Percentiles rank a stretch among this genome's conserved stretches.
Conservation (phyloP, 2,888 invertebrate genomes). For the Sminthurides aquaticus region DNA sequence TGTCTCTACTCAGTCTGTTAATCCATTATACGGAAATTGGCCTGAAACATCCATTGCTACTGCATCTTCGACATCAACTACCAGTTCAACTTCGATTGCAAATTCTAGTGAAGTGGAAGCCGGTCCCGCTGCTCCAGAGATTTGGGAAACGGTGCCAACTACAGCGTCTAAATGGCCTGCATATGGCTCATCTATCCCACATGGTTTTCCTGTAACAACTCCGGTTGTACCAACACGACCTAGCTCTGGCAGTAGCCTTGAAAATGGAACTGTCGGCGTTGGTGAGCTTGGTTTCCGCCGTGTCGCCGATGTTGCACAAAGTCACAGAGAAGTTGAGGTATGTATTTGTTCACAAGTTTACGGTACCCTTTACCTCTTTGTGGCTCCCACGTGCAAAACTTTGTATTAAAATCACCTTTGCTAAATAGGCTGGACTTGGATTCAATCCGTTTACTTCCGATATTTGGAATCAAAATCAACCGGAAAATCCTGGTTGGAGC, state of each 20-base stretch:
- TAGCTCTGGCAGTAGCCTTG: conserved; percentile 3
- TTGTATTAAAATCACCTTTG: too few relatives aligned
- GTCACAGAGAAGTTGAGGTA: conserved; percentile 41
- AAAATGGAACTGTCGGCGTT: conserved; percentile 3
- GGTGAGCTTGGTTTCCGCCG: conserved; percentile 22
- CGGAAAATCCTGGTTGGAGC: conserved; percentile 19
- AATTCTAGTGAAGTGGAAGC: conserved; percentile 12
- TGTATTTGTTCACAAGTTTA: neutral
- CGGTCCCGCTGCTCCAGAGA: conserved; percentile 26
- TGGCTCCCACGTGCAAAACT: too few relatives aligned
- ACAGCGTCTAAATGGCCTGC: conserved; percentile 32
- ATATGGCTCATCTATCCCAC: conserved; percentile 17
- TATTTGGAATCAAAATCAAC: conserved; percentile 39
- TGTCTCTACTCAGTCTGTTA: neutral
- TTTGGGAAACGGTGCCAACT: conserved; percentile 31
- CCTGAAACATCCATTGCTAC: conserved; percentile 6
- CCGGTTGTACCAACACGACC: conserved; percentile 30
- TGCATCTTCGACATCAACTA: conserved; percentile 11
- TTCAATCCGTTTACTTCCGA: conserved; percentile 59
- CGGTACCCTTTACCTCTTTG: too few relatives aligned
- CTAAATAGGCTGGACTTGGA: conserved; percentile 52
- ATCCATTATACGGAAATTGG: conserved; percentile 15
- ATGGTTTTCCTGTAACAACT: conserved; percentile 21
- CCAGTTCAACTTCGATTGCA: conserved; percentile 12
- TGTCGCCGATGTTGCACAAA: conserved; percentile 35